Conservation (phyloP, 2,113 vertebrate species). For the Emydocephalus ijimae region DNA sequence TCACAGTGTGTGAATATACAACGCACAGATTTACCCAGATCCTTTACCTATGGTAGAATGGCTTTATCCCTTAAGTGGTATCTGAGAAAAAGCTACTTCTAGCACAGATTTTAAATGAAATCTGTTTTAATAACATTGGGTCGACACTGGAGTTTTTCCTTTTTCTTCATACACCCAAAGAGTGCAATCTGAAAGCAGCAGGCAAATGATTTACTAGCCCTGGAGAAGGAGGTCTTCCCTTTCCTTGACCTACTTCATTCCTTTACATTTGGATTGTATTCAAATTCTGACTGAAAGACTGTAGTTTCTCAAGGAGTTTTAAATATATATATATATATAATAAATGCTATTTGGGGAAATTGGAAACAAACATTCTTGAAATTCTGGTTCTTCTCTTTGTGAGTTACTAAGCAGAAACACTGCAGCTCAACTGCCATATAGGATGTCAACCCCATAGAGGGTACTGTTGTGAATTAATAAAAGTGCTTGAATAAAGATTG, state of each 20-base stretch:
- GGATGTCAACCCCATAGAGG: not conserved
- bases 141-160: not conserved
- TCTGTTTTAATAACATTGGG: not conserved
- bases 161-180: not conserved
- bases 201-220: not conserved
- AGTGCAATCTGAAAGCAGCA: not conserved
- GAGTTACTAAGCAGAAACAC: not conserved
- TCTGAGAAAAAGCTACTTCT: not conserved
- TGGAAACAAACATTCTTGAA: slow-evolving; percentile 8
- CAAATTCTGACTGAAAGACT: not conserved
- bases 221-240: not conserved
- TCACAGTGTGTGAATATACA: not conserved
- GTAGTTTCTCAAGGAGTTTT: not conserved
- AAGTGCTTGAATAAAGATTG: too few species aligned
- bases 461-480: too few species aligned
- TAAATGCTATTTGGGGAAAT: not conserved
- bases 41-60: not conserved
- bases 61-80: not conserved
- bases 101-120: not conserved
- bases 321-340: not conserved
- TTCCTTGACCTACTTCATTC: not conserved
- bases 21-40: too few species aligned
- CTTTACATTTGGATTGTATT: not conserved
- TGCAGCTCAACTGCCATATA: not conserved
- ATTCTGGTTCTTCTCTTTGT: not conserved